Percentiles rank a stretch among this genome's conserved stretches.
Evolutionary conservation across 2,888 invertebrate genomes (phyloP).

Genomic region (Cantharis rustica): DNA sequence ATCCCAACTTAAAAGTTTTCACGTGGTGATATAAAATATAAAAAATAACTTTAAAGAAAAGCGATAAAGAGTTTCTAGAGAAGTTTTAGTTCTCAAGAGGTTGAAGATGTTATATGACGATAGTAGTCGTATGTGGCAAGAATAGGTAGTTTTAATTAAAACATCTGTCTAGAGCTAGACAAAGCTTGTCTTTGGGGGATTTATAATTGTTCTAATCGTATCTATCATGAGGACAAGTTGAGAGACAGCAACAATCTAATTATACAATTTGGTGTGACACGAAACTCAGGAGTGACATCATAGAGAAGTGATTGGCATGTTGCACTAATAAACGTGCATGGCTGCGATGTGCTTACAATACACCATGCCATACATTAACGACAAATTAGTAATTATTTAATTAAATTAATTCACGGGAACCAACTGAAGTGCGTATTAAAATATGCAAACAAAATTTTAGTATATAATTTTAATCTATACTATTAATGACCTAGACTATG

Average conservation of each 20-base stretch:
- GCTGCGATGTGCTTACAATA: slow-evolving; percentile 28
- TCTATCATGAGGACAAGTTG: slow-evolving; percentile 49
- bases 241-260: slow-evolving; percentile 53
- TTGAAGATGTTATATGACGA: slow-evolving; percentile 14
- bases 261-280: slow-evolving; percentile 53
- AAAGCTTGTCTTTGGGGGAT: slow-evolving; percentile 31
- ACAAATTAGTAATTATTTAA: background rate
- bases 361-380: background rate
- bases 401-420: background rate
- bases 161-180: slow-evolving; percentile 31
- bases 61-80: background rate
- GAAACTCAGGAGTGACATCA: slow-evolving; percentile 44
- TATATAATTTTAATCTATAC: background rate
- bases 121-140: slow-evolving; percentile 23
- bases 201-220: slow-evolving; percentile 51
- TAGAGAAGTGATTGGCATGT: slow-evolving; percentile 51
- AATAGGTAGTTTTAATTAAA: slow-evolving; percentile 32
- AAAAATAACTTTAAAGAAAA: background rate
- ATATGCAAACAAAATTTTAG: background rate
- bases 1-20: background rate
- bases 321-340: slow-evolving; percentile 47
- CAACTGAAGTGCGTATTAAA: background rate
- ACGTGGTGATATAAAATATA: background rate
- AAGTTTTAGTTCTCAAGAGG: slow-evolving; percentile 18
- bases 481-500: background rate